These are phyloP conservation scores for Brachynemurus nebulosus DNA, from an alignment of 2,888 invertebrate species.

Conservation along the genomic window DNA sequence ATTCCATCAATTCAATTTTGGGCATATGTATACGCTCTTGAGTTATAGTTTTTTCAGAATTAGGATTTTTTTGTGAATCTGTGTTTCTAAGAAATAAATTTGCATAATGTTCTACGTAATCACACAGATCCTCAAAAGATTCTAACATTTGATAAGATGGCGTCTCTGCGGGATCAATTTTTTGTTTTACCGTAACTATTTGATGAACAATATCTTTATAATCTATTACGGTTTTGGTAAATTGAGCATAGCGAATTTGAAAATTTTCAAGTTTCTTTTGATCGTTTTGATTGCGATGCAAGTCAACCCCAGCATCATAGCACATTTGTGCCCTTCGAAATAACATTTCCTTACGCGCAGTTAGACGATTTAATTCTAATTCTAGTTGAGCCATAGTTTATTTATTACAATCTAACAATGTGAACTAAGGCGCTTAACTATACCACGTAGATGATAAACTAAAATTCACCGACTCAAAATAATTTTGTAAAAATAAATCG, in stretches of 20 bases:
- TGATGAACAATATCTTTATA: neutral
- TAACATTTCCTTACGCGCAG: neutral
- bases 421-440: no score
- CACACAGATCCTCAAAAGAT: neutral
- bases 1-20: conserved; percentile 10
- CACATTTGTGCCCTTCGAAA: neutral
- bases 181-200: neutral
- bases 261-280: neutral
- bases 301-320: neutral
- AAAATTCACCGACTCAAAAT: no score
- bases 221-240: neutral
- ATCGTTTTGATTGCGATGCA: neutral
- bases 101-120: neutral
- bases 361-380: neutral
- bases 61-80: neutral
- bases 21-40: neutral
- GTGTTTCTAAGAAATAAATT: no score
- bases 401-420: no score
- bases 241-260: neutral
- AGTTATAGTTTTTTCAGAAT: neutral
- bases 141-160: neutral
- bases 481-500: no score
- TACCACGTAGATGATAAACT: no score
- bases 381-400: neutral
- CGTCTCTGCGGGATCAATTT: no score